Evolutionary conservation across 2,888 invertebrate genomes (phyloP).

Genomic region (Pycnomerus fuliginosus): DNA sequence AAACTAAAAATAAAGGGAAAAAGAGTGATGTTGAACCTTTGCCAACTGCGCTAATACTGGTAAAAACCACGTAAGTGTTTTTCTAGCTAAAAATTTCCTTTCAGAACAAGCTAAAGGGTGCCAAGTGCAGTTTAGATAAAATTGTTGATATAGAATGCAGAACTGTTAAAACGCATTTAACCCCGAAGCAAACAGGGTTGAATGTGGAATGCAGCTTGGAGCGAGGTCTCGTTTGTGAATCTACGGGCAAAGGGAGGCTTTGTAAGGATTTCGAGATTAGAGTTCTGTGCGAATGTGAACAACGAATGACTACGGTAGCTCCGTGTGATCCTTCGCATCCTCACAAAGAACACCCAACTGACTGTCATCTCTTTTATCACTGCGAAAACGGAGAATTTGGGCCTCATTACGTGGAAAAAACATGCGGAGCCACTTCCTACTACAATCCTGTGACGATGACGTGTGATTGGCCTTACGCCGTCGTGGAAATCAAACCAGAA

Average conservation of each 20-base stretch:
- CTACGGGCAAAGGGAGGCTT: constrained; percentile 38
- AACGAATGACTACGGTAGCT: constrained; percentile 4
- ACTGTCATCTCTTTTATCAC: constrained; percentile 71
- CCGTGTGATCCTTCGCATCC: constrained; percentile 56
- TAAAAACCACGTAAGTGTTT: constrained; percentile 38
- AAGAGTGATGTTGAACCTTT: constrained; percentile 60
- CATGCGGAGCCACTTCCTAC: constrained; percentile 64
- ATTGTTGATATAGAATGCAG: constrained; percentile 78
- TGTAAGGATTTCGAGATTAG: constrained; percentile 85
- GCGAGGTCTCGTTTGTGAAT: constrained; percentile 68
- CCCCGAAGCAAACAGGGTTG: constrained; percentile 69
- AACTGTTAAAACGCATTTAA: constrained; percentile 62
- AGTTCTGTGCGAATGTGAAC: constrained; percentile 66
- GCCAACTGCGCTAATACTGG: constrained; percentile 58
- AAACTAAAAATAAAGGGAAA: constrained; percentile 40
- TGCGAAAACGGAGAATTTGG: constrained; percentile 56
- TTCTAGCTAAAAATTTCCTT: not conserved
- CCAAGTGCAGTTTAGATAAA: constrained; percentile 60
- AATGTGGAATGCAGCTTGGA: constrained; percentile 76
- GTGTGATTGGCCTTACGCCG: constrained; percentile 54
- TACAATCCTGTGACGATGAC: constrained; percentile 65
- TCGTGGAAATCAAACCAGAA: constrained; percentile 60
- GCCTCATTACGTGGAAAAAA: constrained; percentile 59
- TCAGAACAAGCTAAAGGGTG: constrained; percentile 54
- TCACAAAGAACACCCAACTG: constrained; percentile 61